Percentiles rank a stretch among this genome's conserved stretches.
Conservation (phyloP, 2,888 invertebrate species). For the Bellardia bayeri region DNA sequence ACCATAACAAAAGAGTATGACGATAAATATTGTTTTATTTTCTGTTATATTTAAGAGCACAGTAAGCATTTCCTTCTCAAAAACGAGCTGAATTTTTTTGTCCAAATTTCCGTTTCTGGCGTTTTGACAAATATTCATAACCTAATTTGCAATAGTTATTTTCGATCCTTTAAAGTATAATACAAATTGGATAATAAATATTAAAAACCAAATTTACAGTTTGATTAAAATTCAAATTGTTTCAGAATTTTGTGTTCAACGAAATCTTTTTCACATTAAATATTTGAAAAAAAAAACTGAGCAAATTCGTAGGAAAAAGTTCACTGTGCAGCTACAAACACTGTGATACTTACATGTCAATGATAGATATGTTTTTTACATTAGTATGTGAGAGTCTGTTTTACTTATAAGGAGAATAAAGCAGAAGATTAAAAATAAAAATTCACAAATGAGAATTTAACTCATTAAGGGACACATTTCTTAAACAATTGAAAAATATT, state of each 20-base stretch:
- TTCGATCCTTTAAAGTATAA: no score
- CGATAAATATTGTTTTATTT: constrained; percentile 52
- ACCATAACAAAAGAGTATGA: constrained; percentile 37
- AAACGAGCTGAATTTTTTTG: background rate
- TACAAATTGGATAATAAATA: no score
- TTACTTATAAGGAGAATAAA: constrained; percentile 16
- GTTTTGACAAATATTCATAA: no score
- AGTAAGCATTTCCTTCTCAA: background rate
- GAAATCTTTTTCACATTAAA: no score
- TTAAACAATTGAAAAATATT: background rate
- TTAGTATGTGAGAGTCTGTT: background rate
- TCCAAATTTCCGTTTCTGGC: background rate
- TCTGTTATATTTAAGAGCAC: background rate
- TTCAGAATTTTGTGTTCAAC: no score
- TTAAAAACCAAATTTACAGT: no score
- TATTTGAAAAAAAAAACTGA: no score
- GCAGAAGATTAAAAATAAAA: constrained; percentile 45
- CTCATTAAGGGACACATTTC: background rate
- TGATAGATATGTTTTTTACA: constrained; percentile 2
- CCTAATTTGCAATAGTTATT: no score
- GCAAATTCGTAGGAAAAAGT: background rate
- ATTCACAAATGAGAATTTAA: constrained; percentile 46
- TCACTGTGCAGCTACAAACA: background rate
- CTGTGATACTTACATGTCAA: constrained; percentile 21
- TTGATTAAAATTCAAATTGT: no score